phyloP scores from a whole-genome alignment of 1,140 invertebrate genomes.

The Octopus sinensis region DNA sequence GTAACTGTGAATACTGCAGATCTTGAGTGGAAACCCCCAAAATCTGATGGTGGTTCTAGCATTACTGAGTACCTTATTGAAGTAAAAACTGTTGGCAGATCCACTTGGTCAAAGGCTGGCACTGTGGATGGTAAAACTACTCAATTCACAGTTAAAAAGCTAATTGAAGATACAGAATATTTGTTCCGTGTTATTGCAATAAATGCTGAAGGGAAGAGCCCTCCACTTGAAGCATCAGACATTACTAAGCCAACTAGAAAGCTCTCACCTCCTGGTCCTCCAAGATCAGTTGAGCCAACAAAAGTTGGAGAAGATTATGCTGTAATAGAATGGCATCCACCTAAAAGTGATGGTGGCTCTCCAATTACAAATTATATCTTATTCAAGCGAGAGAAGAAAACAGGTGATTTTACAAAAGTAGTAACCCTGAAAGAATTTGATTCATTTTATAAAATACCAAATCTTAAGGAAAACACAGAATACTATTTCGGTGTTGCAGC shows the following conservation, averaged over 20 bases:
- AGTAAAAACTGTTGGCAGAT: conserved; percentile 78
- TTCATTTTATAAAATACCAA: conserved; percentile 63
- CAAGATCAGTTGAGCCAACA: conserved; percentile 87
- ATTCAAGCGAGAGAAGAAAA: conserved; percentile 47
- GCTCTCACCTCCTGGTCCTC: conserved; percentile 78
- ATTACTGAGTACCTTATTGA: conserved; percentile 88
- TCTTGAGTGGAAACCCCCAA: conserved; percentile 91
- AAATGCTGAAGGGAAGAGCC: conserved; percentile 91
- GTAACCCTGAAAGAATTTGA: conserved; percentile 44
- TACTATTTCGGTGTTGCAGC: conserved; percentile 95
- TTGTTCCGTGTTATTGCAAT: conserved; percentile 96
- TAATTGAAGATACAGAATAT: conserved; percentile 76
- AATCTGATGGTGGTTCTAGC: conserved; percentile 94
- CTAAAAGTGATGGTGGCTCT: conserved; percentile 85
- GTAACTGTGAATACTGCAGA: conserved; percentile 91
- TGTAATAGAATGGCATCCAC: conserved; percentile 87
- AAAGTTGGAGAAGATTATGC: conserved; percentile 91
- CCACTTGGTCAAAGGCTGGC: conserved; percentile 82
- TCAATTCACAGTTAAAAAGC: conserved; percentile 36
- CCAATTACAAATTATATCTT: conserved; percentile 91
- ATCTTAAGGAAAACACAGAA: conserved; percentile 86
- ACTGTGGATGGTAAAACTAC: conserved; percentile 61
- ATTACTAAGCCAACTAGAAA: conserved; percentile 66
- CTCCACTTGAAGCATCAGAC: conserved; percentile 67
- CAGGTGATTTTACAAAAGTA: conserved; percentile 37